Evolutionary conservation across 1,140 invertebrate species (phyloP), one percentile per base, ranked within the genome.

Genomic region (Nasonia giraulti): DNA sequence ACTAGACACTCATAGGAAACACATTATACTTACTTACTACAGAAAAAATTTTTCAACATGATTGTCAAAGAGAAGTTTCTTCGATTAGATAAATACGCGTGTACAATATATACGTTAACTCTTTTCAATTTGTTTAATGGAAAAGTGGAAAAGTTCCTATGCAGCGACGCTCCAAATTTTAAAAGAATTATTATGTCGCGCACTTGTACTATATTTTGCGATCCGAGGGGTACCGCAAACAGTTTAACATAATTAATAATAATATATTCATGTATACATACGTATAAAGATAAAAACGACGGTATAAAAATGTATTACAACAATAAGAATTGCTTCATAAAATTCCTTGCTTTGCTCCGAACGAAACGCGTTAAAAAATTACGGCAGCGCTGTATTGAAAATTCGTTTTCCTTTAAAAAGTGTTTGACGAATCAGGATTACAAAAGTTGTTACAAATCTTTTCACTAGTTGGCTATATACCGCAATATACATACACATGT

Each of bases 301-400:
- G 2, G 85, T 86, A 83, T 80, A 86, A 84, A 86, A 86, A 74
- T 82, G 83, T 75, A 74, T 85, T 84, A 79, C 12, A 84, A 82
- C n/a, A 66, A 78, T 80, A 62, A 74, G 14, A 83, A 78, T 82
- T 37, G 40, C 37, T 23, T 62, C 31, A 78, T 74, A 33, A 66
- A 78, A 76, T 85, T 78, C 44, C 75, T 10, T 80, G 50, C 66
- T 81, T 50, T 80, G 5, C 17, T 77, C 23, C 27, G 27, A 75
- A 84, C n/a, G 37, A 44, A 80, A 80, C 11, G 8, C 14, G 4
- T 50, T 27, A 31, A 23, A 85, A 76, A 20, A 11, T 37, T 76
- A 20, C 66, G 40, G 11, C 71, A 85, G 55, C 27, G 37, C 31
- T 85, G 40, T 20, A 82, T 66, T 66, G 6, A 55, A 50, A 50